Evolutionary conservation across 2,797 vertebrate genomes (phyloP).

Genomic region (Triplophysa bombifrons): DNA sequence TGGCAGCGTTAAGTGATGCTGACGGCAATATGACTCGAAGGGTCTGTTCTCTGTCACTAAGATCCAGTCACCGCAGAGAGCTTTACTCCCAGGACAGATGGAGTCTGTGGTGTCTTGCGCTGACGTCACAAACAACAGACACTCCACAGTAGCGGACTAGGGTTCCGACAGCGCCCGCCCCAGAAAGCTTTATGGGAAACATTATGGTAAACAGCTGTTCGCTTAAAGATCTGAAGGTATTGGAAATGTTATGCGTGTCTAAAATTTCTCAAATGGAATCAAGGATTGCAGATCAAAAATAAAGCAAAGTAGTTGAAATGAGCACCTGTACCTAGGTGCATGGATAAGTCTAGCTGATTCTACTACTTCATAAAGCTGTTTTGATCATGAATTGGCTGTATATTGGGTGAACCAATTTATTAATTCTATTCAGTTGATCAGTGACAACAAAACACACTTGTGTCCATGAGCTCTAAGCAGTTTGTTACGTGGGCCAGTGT

Average conservation of each 20-base stretch:
- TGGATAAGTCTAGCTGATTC: neutral
- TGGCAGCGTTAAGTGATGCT: slow-evolving; percentile 26
- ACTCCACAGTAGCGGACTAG: slow-evolving; percentile 52
- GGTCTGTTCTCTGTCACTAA: slow-evolving; percentile 66
- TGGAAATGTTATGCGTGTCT: slow-evolving; percentile 5
- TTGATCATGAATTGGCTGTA: neutral
- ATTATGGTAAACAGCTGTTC: slow-evolving; percentile 31
- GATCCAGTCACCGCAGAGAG: slow-evolving; percentile 61
- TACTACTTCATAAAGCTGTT: neutral
- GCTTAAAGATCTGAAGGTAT: slow-evolving; percentile 21
- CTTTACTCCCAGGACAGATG: slow-evolving; percentile 67
- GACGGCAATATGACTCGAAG: slow-evolving; percentile 32
- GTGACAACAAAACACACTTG: neutral
- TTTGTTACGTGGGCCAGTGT: neutral
- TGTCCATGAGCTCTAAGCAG: neutral
- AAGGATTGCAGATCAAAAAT: neutral
- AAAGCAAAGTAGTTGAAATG: neutral
- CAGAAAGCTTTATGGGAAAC: slow-evolving; percentile 41
- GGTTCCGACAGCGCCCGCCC: slow-evolving; percentile 26
- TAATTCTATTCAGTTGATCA: neutral
- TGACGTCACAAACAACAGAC: slow-evolving; percentile 65
- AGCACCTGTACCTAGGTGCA: neutral
- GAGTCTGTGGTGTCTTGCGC: slow-evolving; percentile 61
- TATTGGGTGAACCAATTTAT: neutral
- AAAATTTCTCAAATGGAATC: slow-evolving; percentile 5